Evolutionary conservation across 2,797 vertebrate species (phyloP), one percentile per base, ranked within the genome.

Genomic region (Coregonus ussuriensis): DNA sequence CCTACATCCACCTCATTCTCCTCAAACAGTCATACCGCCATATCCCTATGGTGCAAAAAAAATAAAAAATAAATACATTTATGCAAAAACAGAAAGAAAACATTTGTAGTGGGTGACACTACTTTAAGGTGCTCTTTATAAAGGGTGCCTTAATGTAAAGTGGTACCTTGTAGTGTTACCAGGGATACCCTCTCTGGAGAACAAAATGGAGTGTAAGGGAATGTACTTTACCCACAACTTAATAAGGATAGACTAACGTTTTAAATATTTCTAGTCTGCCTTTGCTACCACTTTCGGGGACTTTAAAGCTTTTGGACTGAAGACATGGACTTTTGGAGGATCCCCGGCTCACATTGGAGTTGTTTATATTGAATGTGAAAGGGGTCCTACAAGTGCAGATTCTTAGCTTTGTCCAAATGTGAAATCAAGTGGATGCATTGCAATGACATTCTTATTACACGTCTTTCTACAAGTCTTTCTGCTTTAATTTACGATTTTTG

Each of bases 401-500:
- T 83, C 79, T 77, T 68, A 74, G 79, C 83, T 82, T 82, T 82
- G 78, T 79, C 86, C 79, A 75, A 87, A 77, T 85, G 82, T n/a
- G 21, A 71, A 75, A 72, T 80, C 83, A 72, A 77, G 77, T 72
- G 74, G 72, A 83, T 80, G 85, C 71, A 85, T 77, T 77, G 80
- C 87, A 87, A 81, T 89, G 63, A 74, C 83, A 83, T 88, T 90
- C 85, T 85, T 86, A 83, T 87, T 78, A 63, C 88, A 74, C 85
- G 79, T 89, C 87, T 92, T 90, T 86, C 85, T 91, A 92, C 87
- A 74, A 86, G 79, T 89, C 87, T 92, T 90, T 87, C 84, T 92
- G 91, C 80, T 92, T 93, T 94, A 90, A 83, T 91, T 76, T 89
- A 91, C 91, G 80, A 77, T 91, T 91, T 92, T 90, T 94, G 94